Base-by-base conservation (phyloP, 1,140 invertebrate species). In the Heliconius himera region DNA sequence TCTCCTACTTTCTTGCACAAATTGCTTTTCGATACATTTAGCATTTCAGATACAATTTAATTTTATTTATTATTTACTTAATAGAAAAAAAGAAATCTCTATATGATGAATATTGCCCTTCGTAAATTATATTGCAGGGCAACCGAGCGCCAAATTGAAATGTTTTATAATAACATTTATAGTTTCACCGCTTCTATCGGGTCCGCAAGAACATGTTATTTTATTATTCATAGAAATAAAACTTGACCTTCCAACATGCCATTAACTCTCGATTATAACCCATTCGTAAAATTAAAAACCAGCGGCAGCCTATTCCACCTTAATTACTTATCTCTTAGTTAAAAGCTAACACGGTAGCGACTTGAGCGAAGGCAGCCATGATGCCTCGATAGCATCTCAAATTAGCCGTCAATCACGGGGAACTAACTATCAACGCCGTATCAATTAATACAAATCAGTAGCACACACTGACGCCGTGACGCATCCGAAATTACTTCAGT, bases 371-470 rank as follows among this genome's bases (percentile, higher is more conserved):
- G 86, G 87, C 84, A 85, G 88, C 85, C 77, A 87, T 91, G 91
- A 93, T 92, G 91, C 87, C 77, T 82, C 85, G 92, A 93, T 92
- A 94, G 85, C 89, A 94, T 94, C 92, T 92, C 84, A 88, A 87
- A 92, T 90, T 86, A 90, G 86, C 91, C 90, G 89, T 94, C 93
- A 91, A 92, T 94, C 93, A 91, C 83, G 81, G 81, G 79, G 84
- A 86, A 90, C 91, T 90, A 86, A 90, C 91, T 90, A 91, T 91
- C 92, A 91, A 89, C 92, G 88, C 84, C 82, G 81, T 90, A 92
- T 94, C 90, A 94, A 94, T 94, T 93, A 93, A 89, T 91, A 84
- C 88, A 86, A 93, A 93, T 93, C 92, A 88, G 91, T 93, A 94
- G 91, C 91, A 85, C 82, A 81, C 80, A 87, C 83, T 84, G 89